Conservation (phyloP, 2,797 vertebrate genomes). For the Columba guinea region DNA sequence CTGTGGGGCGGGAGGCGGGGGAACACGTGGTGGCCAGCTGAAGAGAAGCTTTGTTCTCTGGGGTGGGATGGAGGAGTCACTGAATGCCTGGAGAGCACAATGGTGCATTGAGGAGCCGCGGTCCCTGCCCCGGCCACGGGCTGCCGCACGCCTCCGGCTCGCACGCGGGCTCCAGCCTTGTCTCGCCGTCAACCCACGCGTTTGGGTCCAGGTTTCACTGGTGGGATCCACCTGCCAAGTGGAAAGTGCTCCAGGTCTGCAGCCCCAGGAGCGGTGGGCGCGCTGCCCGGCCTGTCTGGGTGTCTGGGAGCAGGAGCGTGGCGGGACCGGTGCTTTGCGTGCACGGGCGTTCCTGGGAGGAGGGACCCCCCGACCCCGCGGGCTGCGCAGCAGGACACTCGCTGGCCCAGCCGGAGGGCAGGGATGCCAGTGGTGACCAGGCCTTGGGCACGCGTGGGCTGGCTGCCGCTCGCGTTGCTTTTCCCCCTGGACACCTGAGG, state of each 20-base stretch:
- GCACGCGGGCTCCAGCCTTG: accelerated
- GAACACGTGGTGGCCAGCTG: neutral
- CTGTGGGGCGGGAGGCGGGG: neutral
- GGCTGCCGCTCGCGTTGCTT: neutral
- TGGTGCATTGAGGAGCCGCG: neutral
- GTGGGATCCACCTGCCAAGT: neutral
- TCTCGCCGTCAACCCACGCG: neutral
- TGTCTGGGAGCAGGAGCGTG: neutral
- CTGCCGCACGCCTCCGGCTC: neutral
- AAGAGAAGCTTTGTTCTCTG: neutral
- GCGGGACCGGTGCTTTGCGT: neutral
- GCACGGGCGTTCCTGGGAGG: neutral
- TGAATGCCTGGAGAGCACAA: neutral
- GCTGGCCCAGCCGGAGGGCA: neutral
- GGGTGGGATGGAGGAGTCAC: neutral
- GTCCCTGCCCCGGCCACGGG: neutral
- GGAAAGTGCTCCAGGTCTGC: neutral
- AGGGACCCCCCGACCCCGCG: accelerated
- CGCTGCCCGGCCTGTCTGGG: too few relatives aligned
- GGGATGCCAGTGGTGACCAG: neutral
- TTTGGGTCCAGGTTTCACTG: neutral
- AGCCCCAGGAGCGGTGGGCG: accelerated
- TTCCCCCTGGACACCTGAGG: neutral
- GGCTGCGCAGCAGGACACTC: neutral
- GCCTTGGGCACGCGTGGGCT: neutral